Conservation (phyloP, 2,797 vertebrate species). For the Carapus acus region DNA sequence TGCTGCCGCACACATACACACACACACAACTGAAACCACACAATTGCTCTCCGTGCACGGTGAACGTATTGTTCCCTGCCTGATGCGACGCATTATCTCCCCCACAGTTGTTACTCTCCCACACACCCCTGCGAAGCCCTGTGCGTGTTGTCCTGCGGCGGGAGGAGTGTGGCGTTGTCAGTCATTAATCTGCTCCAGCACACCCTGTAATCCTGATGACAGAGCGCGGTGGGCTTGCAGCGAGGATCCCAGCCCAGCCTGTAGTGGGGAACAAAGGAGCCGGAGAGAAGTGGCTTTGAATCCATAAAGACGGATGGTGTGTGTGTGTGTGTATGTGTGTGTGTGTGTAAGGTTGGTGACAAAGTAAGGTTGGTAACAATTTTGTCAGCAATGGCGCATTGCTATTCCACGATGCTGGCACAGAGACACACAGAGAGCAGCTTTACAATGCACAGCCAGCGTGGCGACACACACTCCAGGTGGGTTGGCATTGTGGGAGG, state of each 20-base stretch:
- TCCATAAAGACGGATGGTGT: conserved; percentile 52
- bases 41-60: conserved; percentile 27
- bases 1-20: conserved; percentile 9
- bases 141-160: conserved; percentile 46
- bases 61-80: conserved; percentile 61
- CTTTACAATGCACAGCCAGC: conserved; percentile 28
- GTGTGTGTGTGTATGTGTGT: conserved; percentile 18
- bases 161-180: conserved; percentile 65
- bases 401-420: conserved; percentile 53
- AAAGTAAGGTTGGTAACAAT: conserved; percentile 58
- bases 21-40: conserved; percentile 4
- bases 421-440: conserved; percentile 41
- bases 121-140: conserved; percentile 46
- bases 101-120: conserved; percentile 56
- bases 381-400: conserved; percentile 63
- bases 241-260: conserved; percentile 70
- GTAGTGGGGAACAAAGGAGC: conserved; percentile 68
- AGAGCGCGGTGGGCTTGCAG: conserved; percentile 64
- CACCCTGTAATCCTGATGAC: conserved; percentile 72
- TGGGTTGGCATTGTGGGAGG: conserved; percentile 17
- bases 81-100: conserved; percentile 61
- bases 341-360: conserved; percentile 23
- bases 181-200: conserved; percentile 71
- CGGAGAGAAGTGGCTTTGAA: conserved; percentile 61
- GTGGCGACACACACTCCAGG: conserved; percentile 27